Conservation (phyloP, 2,113 vertebrate genomes). For the Porphyrio hochstetteri region DNA sequence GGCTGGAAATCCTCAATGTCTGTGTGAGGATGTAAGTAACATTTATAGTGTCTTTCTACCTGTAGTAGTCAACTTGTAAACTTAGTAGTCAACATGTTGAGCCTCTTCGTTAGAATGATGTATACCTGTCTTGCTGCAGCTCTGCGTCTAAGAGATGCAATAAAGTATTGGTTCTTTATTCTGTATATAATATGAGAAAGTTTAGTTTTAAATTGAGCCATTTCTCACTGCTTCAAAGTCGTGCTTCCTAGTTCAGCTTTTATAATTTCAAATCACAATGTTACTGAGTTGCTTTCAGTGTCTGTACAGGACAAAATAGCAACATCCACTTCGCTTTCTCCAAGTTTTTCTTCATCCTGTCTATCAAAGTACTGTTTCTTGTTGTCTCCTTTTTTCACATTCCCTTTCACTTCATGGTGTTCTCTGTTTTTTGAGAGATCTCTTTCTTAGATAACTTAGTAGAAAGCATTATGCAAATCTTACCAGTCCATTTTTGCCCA, state of each 20-base stretch:
- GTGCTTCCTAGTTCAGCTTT: neutral
- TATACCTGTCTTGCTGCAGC: neutral
- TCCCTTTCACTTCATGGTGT: constrained; percentile 31
- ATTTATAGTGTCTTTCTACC: neutral
- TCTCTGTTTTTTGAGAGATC: constrained; percentile 45
- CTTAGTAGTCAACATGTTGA: neutral
- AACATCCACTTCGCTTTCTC: neutral
- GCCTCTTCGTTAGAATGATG: neutral
- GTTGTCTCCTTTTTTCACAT: constrained; percentile 13
- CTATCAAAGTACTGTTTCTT: constrained; percentile 35
- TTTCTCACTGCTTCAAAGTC: neutral
- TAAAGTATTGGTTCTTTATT: neutral
- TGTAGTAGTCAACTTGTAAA: neutral
- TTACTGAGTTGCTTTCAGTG: constrained; percentile 20
- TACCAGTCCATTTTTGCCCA: constrained; percentile 52
- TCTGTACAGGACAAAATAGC: neutral
- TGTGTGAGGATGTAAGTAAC: neutral
- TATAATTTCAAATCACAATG: neutral
- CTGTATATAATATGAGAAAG: neutral
- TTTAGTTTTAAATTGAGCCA: neutral
- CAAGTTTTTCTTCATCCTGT: constrained; percentile 14
- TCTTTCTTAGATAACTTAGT: constrained; percentile 49
- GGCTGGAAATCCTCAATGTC: too few species aligned
- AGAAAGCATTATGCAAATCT: constrained; percentile 31
- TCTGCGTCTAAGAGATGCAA: neutral